These are phyloP conservation scores for Pristionchus exspectatus DNA, from an alignment of 2,888 invertebrate species.

Conservation along the genomic window DNA sequence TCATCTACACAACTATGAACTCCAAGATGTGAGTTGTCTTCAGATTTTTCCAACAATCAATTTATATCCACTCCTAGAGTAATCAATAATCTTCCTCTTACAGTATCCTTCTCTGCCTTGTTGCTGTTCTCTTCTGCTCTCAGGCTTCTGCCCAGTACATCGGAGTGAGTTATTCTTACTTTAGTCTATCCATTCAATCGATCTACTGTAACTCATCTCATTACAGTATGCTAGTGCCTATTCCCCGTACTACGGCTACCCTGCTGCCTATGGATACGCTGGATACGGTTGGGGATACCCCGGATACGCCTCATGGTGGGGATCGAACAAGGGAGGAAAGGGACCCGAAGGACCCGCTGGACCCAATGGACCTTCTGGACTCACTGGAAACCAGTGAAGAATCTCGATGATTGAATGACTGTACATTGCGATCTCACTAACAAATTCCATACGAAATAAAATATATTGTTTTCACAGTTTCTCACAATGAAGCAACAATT, in stretches of 20 bases:
- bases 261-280: slow-evolving; percentile 5
- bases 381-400: slow-evolving; percentile 29
- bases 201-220: neutral
- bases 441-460: slow-evolving; percentile 22
- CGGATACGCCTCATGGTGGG: slow-evolving; percentile 9
- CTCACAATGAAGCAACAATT: neutral
- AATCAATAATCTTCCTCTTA: slow-evolving; percentile 14
- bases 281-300: slow-evolving; percentile 28
- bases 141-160: slow-evolving; percentile 15
- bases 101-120: slow-evolving; percentile 21
- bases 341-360: slow-evolving; percentile 17
- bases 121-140: slow-evolving; percentile 10
- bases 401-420: neutral
- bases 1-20: slow-evolving; percentile 5
- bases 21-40: neutral
- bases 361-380: neutral
- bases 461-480: neutral
- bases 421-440: neutral
- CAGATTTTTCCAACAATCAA: neutral
- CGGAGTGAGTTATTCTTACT: neutral
- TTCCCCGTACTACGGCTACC: slow-evolving; percentile 36
- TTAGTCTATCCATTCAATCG: neutral
- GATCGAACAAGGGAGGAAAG: slow-evolving; percentile 43
- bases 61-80: neutral
- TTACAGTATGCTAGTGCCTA: slow-evolving; percentile 23